Conservation (phyloP, 2,113 vertebrate genomes). For the Cricetomys ansorgei region DNA sequence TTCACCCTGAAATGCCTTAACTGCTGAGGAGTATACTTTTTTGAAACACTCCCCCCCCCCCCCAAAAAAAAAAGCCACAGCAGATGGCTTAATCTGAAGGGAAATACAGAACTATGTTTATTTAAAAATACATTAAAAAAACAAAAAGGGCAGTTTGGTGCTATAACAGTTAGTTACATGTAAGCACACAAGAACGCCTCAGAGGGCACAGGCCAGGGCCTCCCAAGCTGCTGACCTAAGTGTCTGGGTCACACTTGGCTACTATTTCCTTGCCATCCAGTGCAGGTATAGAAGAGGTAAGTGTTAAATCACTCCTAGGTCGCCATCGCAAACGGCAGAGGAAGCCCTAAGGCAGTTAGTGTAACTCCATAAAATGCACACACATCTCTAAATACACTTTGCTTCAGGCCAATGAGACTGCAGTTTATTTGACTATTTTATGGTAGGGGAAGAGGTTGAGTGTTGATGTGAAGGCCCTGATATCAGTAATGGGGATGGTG, state of each 20-base stretch:
- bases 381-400: conserved; percentile 70
- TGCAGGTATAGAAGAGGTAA: background rate
- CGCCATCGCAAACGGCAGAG: conserved; percentile 62
- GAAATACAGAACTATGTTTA: conserved; percentile 78
- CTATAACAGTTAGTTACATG: conserved; percentile 57
- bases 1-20: conserved; percentile 51
- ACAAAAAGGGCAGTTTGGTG: conserved; percentile 44
- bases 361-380: conserved; percentile 72
- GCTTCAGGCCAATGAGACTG: conserved; percentile 79
- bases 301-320: conserved; percentile 7
- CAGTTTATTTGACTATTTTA: conserved; percentile 94
- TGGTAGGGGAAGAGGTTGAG: conserved; percentile 95
- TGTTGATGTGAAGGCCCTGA: conserved; percentile 93
- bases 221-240: background rate
- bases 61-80: conserved; percentile 55
- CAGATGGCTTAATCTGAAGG: conserved; percentile 68
- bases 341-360: conserved; percentile 66
- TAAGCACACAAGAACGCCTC: conserved; percentile 32
- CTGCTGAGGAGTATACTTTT: background rate
- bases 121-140: conserved; percentile 77
- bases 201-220: conserved; percentile 12
- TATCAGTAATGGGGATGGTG: conserved; percentile 89
- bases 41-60: background rate
- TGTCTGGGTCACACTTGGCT: background rate
- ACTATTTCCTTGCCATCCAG: background rate